Evolutionary conservation across 2,113 vertebrate genomes (phyloP).

Genomic region (Muscicapa adusta): DNA sequence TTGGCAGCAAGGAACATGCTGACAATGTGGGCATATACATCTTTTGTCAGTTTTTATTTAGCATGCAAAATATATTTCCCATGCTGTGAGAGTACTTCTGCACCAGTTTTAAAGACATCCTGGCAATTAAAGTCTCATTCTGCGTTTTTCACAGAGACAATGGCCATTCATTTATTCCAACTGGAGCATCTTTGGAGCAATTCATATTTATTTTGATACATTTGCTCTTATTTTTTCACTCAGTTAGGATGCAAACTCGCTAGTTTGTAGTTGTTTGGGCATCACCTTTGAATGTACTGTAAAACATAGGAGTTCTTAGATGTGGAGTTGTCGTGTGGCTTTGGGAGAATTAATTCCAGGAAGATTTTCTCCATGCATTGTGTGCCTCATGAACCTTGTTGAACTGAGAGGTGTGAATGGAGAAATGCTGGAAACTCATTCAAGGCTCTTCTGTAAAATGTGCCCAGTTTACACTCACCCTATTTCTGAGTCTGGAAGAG

Average conservation of each 20-base stretch:
- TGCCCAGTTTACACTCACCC: rapidly evolving
- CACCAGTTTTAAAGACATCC: not conserved
- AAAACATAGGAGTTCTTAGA: not conserved
- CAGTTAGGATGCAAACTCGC: not conserved
- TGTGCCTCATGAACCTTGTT: not conserved
- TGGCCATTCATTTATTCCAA: not conserved
- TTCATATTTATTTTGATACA: not conserved
- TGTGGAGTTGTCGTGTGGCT: rapidly evolving
- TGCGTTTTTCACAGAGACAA: not conserved
- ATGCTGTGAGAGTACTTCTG: not conserved
- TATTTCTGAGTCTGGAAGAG: not conserved
- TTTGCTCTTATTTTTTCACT: not conserved
- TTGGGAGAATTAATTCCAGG: not conserved
- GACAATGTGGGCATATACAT: not conserved
- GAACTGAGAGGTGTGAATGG: not conserved
- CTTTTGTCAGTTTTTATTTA: conserved; percentile 39
- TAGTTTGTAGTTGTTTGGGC: not conserved
- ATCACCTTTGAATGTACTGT: not conserved
- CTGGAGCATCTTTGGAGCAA: not conserved
- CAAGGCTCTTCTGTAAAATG: not conserved
- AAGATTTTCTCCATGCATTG: not conserved
- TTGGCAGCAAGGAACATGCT: conserved; percentile 1
- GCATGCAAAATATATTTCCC: conserved; percentile 10
- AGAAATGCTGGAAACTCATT: not conserved
- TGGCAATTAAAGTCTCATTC: not conserved